These are phyloP conservation scores for Adoxophyes honmai DNA, from an alignment of 1,140 invertebrate genomes.

Conservation along the genomic window DNA sequence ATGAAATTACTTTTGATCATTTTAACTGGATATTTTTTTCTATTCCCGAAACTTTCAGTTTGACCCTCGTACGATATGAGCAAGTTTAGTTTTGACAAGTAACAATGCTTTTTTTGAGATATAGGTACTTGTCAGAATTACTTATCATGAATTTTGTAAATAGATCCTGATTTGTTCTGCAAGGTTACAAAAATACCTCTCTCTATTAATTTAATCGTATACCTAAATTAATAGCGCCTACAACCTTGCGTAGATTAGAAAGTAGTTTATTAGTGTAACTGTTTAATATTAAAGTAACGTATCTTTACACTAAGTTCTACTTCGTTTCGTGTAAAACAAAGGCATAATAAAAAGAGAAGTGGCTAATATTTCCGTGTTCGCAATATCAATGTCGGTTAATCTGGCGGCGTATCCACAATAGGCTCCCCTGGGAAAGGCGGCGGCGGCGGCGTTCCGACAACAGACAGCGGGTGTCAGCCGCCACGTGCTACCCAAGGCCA, in stretches of 20 bases:
- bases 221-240: background rate
- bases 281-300: background rate
- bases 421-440: conserved; percentile 73
- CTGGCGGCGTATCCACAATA: conserved; percentile 59
- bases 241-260: conserved; percentile 13
- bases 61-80: too few species aligned
- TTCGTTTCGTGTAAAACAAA: background rate
- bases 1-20: too few species aligned
- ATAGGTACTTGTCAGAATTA: conserved; percentile 1
- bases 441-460: conserved; percentile 75
- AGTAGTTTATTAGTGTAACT: background rate
- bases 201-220: background rate
- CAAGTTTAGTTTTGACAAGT: too few species aligned
- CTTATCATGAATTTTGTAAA: background rate
- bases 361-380: conserved; percentile 9
- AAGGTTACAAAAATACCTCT: conserved; percentile 7
- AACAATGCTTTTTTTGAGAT: too few species aligned
- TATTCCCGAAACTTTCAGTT: too few species aligned
- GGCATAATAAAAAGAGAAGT: background rate
- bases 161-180: background rate
- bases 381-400: conserved; percentile 22
- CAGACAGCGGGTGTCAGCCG: conserved; percentile 76
- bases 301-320: too few species aligned
- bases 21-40: too few species aligned
- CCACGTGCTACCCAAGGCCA: conserved; percentile 76